Base-by-base conservation (phyloP, 35 echinoderm and acorn worm species). In the Ophiothrix spiculata region DNA sequence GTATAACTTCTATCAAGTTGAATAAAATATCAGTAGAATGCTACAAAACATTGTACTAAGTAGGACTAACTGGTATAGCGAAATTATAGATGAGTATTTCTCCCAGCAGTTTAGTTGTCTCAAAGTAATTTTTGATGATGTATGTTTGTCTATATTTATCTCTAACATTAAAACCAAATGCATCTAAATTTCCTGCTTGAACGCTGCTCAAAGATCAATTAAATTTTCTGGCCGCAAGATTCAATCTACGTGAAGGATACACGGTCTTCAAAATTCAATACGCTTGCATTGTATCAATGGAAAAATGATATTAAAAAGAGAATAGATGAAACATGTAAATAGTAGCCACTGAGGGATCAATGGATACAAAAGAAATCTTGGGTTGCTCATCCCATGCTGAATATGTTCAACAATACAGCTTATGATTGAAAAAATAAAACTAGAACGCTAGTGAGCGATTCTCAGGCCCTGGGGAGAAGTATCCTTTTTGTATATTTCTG, bases 341-440 rank as follows among this genome's bases (percentile, higher is more conserved):
- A 15, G 23, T n/a, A 69, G 60, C 60, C 60, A 28, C n/a, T n/a
- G n/a, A n/a, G 29, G 25, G 60, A 15, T n/a, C 16, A 69, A 69
- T 69, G 60, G 29, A 15, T 25, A 69, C 60, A 69, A 69, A 69
- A 28, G 10, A 2, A 69, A 15, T 15, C 29, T n/a, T n/a, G 60
- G 60, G 17, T 28, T 69, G 60, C 60, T 69, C 60, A 69, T 15
- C 60, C 1, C 23, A 69, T 69, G n/a, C 60, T 12, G 10, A 69
- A 69, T 25, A 69, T 28, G 60, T 69, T 69, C 60, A 25, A 69
- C 60, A 69, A 69, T 69, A 69, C 3, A 4, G 60, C 60, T 69
- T 69, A 69, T 69, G 60, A 69, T 69, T 69, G 60, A 69, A 69
- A 69, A n/a, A 69, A n/a, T n/a, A n/a, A 69, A 69, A 69, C 60